Base-by-base conservation (phyloP, 2,797 vertebrate species). In the Coendou prehensilis region DNA sequence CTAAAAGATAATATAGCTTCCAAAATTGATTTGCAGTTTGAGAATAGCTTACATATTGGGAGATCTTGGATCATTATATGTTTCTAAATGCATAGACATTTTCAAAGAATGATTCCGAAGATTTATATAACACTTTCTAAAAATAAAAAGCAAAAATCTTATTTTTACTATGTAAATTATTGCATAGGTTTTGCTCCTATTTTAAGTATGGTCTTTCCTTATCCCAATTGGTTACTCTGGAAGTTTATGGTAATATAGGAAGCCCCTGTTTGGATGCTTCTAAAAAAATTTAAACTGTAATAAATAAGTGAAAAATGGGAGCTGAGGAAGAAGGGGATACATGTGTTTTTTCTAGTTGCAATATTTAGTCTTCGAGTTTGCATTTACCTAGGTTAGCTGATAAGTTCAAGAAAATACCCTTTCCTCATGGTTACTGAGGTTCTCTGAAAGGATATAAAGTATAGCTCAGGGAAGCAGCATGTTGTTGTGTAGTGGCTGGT, bases 81-180 rank as follows among this genome's bases (percentile, higher is more conserved):
- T 93, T 97, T 57, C 56, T 84, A 86, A 75, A 87, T 93, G 45
- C 17, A 45, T 78, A 82, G 56, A 87, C 9, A 9, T 78, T 87
- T 96, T 95, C 52, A 94, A 81, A 92, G 82, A 82, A 85, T 37
- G 54, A 47, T 87, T 92, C 75, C 94, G 59, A 95, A 94, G 91
- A 92, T 85, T 85, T 95, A 17, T 64, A n/a, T 83, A 86, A 87
- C 20, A 83, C 30, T 47, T 45, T 93, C 95, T 67, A 87, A 94
- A 95, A 91, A 91, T 94, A 71, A 94, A 91, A 93, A 89, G 22
- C 23, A 67, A 89, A 76, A 91, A 17, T 87, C 17, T 88, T 76
- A 76, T 87, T 93, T 95, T 95, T 91, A 83, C 54, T 52, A 2
- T 96, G 63, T 95, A 79, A 90, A 59, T 76, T 93, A 84, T 75